Evolutionary conservation across 2,113 vertebrate species (phyloP).

Genomic region (Scopus umbretta): DNA sequence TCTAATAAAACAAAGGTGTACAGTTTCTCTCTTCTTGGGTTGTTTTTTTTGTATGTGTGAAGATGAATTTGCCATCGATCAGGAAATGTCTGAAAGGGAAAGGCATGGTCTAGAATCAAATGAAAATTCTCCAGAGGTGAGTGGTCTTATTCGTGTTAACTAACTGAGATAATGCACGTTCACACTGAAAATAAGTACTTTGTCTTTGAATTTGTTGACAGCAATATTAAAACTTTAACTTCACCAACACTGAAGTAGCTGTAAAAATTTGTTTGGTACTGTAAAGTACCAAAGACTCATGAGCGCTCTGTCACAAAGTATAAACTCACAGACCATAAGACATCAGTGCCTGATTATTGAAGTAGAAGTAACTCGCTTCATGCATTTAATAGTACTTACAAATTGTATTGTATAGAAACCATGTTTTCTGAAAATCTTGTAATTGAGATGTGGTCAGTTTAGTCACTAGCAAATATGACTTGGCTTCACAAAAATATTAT

Average conservation of each 20-base stretch:
- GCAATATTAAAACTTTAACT: background rate
- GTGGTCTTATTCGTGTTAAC: background rate
- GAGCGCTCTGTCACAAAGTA: background rate
- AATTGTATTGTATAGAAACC: background rate
- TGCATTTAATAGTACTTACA: background rate
- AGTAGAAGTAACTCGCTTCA: background rate
- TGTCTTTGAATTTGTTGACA: background rate
- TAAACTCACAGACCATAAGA: background rate
- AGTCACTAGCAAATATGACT: background rate
- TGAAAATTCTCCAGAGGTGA: slow-evolving; percentile 67
- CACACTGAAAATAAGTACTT: background rate
- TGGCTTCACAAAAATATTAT: background rate
- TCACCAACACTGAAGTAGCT: no score
- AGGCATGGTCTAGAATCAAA: slow-evolving; percentile 44
- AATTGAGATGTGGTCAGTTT: background rate
- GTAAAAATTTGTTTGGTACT: background rate
- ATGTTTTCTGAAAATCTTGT: background rate
- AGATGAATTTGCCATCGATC: slow-evolving; percentile 49
- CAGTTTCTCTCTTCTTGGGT: background rate
- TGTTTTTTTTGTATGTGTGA: background rate
- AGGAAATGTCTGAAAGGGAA: slow-evolving; percentile 39
- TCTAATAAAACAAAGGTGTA: background rate
- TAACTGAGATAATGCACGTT: background rate
- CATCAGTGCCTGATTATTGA: background rate
- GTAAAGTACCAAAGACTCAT: background rate